phyloP scores from a whole-genome alignment of 1,140 invertebrate genomes.

The Callitettix versicolor region DNA sequence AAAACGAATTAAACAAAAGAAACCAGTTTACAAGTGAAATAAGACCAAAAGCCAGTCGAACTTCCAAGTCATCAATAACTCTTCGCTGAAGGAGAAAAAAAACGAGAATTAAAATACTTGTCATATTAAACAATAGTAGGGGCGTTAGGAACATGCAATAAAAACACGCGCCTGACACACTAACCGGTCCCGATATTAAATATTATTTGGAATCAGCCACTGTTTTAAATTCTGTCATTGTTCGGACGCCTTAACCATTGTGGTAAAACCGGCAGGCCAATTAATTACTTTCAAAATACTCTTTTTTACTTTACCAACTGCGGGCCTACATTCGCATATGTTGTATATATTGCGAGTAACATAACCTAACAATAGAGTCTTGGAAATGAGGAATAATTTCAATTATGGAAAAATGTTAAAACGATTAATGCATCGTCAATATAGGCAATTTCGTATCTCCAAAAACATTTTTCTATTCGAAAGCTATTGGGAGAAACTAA shows the following conservation, averaged over 20 bases:
- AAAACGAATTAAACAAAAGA: too few species aligned
- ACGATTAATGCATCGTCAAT: too few species aligned
- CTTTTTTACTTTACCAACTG: not conserved
- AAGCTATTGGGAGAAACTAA: too few species aligned
- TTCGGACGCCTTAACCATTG: slow-evolving; percentile 11
- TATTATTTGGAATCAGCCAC: slow-evolving; percentile 14
- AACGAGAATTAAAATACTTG: slow-evolving; percentile 14
- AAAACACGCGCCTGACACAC: slow-evolving; percentile 12
- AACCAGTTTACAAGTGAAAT: slow-evolving; percentile 9
- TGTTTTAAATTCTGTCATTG: slow-evolving; percentile 16
- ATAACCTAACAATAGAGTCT: too few species aligned
- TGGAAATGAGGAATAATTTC: too few species aligned
- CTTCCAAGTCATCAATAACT: slow-evolving; percentile 9
- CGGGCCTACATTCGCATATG: too few species aligned
- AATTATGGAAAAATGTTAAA: too few species aligned
- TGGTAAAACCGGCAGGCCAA: slow-evolving; percentile 3
- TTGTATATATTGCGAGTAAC: too few species aligned
- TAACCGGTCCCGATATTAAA: slow-evolving; percentile 12
- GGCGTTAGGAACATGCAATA: slow-evolving; percentile 11
- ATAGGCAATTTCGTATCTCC: too few species aligned
- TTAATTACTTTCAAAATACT: slow-evolving; percentile 8
- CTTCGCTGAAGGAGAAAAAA: slow-evolving; percentile 1
- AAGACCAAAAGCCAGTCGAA: slow-evolving; percentile 3
- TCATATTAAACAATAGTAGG: slow-evolving; percentile 15
- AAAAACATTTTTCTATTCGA: too few species aligned